Base-by-base conservation (phyloP, 30 jellyfish, hydroid and myxozoan species). In the Mastigias papua region DNA sequence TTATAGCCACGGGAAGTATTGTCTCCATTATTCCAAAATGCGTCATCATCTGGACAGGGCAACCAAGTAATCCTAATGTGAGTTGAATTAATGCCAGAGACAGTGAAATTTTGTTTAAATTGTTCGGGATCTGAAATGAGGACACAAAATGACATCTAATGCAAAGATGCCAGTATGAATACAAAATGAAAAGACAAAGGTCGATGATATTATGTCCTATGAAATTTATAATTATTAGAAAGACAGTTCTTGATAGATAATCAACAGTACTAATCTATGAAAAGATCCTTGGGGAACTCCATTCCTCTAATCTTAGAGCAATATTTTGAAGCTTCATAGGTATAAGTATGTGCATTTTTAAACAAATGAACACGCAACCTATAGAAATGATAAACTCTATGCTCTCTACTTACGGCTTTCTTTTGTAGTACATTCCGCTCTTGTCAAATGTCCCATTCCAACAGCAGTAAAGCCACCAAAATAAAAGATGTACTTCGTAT, bases 361-460 rank as follows among this genome's bases (percentile, higher is more conserved):
- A n/a, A n/a, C n/a, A n/a, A n/a, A n/a, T n/a, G n/a, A n/a, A n/a
- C n/a, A n/a, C n/a, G n/a, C n/a, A n/a, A n/a, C n/a, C n/a, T n/a
- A n/a, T n/a, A n/a, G n/a, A n/a, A n/a, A n/a, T n/a, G n/a, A n/a
- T n/a, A n/a, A n/a, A n/a, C n/a, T n/a, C n/a, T n/a, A n/a, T n/a
- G n/a, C n/a, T 60, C 8, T 5, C 54, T 42, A 42, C 54, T 75
- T 77, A 77, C 88, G 63, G 26, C 78, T 78, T 58, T 77, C 88
- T 0, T 46, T 37, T 22, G 88, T 77, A 29, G 60, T 25, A 34
- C 88, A 77, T 28, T 77, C 88, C 6, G 31, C 27, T 78, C 81
- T 70, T 11, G 86, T 46, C 30, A 51, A 64, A 16, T 77, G 76
- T 27, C 96, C 96, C 34, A 58, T 26, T 4, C 96, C 96, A 23